Conservation (phyloP, 2,888 invertebrate genomes). For the Timandra comae region DNA sequence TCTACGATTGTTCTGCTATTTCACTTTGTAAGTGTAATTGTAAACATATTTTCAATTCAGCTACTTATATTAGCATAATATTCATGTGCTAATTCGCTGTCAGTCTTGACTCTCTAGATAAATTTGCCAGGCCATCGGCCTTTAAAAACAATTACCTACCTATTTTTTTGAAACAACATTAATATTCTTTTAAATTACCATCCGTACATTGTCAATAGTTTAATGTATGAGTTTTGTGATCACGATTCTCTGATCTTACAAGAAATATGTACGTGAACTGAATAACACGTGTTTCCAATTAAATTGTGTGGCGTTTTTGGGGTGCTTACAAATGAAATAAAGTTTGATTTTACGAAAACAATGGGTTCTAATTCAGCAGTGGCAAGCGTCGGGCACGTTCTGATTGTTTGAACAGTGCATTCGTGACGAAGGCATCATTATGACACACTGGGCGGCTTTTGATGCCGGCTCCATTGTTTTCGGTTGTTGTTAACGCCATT, state of each 20-base stretch:
- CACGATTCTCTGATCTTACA: slow-evolving; percentile 1
- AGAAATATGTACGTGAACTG: slow-evolving; percentile 1
- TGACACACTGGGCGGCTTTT: slow-evolving; percentile 19
- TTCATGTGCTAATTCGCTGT: too few species aligned
- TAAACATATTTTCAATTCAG: too few species aligned
- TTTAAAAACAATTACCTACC: slow-evolving; percentile 2
- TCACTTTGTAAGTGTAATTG: too few species aligned
- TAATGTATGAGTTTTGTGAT: slow-evolving; percentile 11
- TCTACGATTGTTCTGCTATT: too few species aligned
- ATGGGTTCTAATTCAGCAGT: slow-evolving; percentile 25
- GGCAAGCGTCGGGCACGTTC: slow-evolving; percentile 37
- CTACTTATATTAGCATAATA: too few species aligned
- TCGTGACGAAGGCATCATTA: slow-evolving; percentile 40
- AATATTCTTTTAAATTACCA: slow-evolving; percentile 4
- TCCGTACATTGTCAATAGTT: slow-evolving; percentile 7
- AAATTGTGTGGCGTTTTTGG: too few species aligned
- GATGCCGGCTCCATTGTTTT: slow-evolving; percentile 24
- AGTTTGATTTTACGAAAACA: slow-evolving; percentile 18
- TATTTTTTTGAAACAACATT: slow-evolving; percentile 8
- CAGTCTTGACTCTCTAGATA: too few species aligned
- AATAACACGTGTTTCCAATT: too few species aligned
- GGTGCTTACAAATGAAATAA: not conserved
- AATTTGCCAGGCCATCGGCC: not conserved
- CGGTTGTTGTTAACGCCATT: slow-evolving; percentile 21
- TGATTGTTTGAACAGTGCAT: slow-evolving; percentile 29